These are phyloP conservation scores for Ricordea florida DNA, from an alignment of 92 coral and sea anemone species.

Conservation along the genomic window DNA sequence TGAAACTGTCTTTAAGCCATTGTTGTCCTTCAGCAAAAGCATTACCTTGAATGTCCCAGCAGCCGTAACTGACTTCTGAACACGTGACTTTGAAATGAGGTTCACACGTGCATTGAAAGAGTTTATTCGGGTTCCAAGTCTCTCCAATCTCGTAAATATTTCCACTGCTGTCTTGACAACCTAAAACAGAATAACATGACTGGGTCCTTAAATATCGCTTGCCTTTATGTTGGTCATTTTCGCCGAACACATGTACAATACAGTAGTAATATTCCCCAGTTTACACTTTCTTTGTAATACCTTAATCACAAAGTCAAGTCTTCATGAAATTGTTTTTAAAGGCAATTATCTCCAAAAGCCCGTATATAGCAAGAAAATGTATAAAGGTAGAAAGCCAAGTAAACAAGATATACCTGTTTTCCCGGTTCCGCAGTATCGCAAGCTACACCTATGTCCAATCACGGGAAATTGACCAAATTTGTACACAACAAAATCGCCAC, in stretches of 20 bases:
- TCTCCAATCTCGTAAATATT: constrained; percentile 2
- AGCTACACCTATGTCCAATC: not conserved
- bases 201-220: too few relatives aligned
- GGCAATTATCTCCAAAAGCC: too few relatives aligned
- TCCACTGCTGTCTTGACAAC: constrained; percentile 26
- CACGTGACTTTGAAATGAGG: not conserved
- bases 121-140: constrained; percentile 24
- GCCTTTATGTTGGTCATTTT: not conserved
- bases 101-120: constrained; percentile 3
- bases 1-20: constrained; percentile 15
- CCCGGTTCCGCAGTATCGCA: constrained; percentile 38
- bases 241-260: not conserved
- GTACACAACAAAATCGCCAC: constrained; percentile 20
- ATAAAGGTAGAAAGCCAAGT: too few relatives aligned
- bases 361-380: too few relatives aligned
- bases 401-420: constrained; percentile 2
- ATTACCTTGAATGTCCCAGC: constrained; percentile 22
- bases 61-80: not conserved
- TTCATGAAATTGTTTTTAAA: too few relatives aligned
- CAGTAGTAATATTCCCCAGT: too few relatives aligned
- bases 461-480: constrained; percentile 3
- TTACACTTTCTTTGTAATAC: too few relatives aligned
- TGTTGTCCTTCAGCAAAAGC: constrained; percentile 4
- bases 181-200: not conserved
- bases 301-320: too few relatives aligned